phyloP scores from a whole-genome alignment of 2,888 invertebrate species.

The Arctia plantaginis region DNA sequence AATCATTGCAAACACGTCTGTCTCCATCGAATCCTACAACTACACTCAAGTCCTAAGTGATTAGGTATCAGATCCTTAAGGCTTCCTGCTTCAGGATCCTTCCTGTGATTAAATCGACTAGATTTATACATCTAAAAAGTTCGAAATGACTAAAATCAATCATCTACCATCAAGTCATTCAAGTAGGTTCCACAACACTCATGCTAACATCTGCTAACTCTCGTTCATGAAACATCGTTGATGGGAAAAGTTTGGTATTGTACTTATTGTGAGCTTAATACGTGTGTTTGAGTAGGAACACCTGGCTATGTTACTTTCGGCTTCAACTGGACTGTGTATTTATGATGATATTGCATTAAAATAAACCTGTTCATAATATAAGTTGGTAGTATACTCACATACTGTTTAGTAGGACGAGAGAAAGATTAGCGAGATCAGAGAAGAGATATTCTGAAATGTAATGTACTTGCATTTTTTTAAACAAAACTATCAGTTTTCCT shows the following conservation, averaged over 20 bases:
- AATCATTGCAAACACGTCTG: not conserved
- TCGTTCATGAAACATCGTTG: slow-evolving; percentile 40
- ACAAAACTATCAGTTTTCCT: too few species aligned
- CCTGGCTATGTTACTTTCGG: slow-evolving; percentile 39
- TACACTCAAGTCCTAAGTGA: not conserved
- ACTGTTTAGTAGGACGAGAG: not conserved
- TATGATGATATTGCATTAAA: not conserved
- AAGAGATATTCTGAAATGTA: not conserved
- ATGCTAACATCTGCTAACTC: slow-evolving; percentile 35
- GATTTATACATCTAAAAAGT: not conserved
- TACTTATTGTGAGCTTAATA: slow-evolving; percentile 48
- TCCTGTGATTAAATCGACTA: not conserved
- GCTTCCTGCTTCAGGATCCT: too few species aligned
- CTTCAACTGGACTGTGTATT: not conserved
- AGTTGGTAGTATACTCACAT: not conserved
- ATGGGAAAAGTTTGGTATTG: slow-evolving; percentile 52
- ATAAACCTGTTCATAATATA: not conserved
- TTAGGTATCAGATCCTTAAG: not conserved
- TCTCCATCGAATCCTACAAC: not conserved
- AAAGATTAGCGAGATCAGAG: not conserved
- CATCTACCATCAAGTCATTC: slow-evolving; percentile 1
- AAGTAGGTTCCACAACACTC: slow-evolving; percentile 24
- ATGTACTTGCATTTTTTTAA: not conserved
- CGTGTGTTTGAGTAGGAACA: slow-evolving; percentile 54
- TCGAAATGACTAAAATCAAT: not conserved